Evolutionary conservation across 2,888 invertebrate genomes (phyloP), one percentile per base, ranked within the genome.

Genomic region (Macaria notata): DNA sequence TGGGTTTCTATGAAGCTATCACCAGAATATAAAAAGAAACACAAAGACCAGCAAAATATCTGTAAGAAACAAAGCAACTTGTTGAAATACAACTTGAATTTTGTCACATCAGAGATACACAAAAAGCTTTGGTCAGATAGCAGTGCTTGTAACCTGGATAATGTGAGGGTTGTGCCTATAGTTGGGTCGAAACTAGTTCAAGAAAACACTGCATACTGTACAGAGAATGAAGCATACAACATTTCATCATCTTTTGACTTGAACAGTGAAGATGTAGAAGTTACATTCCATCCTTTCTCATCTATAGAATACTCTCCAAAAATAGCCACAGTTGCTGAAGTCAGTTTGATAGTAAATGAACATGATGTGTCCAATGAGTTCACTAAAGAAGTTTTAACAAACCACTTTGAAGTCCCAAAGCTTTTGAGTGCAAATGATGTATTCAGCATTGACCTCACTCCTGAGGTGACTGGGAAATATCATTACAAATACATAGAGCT

Each of bases 331-430:
- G 59, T 64, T 19, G 89, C 90, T 44, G 88, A 89, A 80, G 85
- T 88, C 1, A 79, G 77, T 63, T 72, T 89, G 1, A 64, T 90
- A 57, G 76, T 85, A 0, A 89, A 87, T 74, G 88, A 90, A 31
- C 85, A 79, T 78, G 88, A 89, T 54, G 66, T 91, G 56, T 76
- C 82, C 7, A 88, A 86, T 75, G 87, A 88, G 49, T 87, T 94
- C 46, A 78, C 93, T 0, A 94, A 94, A 77, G 81, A 91, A 51
- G 79, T 95, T 49, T 76, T 96, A 42, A 93, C 92, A 69, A 94
- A 94, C 72, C 94, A 95, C 75, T 96, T 96, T 78, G 92, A 92
- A 72, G 83, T 84, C 44, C 95, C 96, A 29, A 94, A 94, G 71
- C 84, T 95, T 65, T 71, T 96, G 4, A 93, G 93, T 70, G 81